Conservation (phyloP, 2,113 vertebrate genomes). For the Lutjanus erythropterus region DNA sequence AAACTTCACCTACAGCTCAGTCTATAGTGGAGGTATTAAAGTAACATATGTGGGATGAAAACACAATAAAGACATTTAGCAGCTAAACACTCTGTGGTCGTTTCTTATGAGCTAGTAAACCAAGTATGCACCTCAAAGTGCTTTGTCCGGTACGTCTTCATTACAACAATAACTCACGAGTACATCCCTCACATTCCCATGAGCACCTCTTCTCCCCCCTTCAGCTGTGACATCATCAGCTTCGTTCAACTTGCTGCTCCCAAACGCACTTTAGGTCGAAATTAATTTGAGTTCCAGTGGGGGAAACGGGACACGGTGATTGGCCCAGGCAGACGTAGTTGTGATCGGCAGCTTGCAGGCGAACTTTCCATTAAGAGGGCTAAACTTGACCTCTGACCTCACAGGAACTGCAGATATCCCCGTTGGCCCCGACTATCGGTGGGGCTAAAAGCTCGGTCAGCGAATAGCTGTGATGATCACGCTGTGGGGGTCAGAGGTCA, state of each 20-base stretch:
- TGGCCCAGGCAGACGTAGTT: conserved; percentile 12
- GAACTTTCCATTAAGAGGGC: conserved; percentile 58
- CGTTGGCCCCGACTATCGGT: neutral
- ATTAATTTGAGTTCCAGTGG: conserved; percentile 48
- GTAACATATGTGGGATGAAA: conserved; percentile 27
- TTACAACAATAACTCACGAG: conserved; percentile 44
- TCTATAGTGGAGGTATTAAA: conserved; percentile 9
- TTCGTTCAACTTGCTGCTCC: conserved; percentile 36
- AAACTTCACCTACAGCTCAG: neutral
- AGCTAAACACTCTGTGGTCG: neutral
- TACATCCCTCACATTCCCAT: conserved; percentile 61
- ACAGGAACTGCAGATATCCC: conserved; percentile 56
- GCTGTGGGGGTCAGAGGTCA: conserved; percentile 32
- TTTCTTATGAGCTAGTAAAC: conserved; percentile 9
- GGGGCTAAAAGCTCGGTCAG: conserved; percentile 36
- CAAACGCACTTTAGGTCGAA: conserved; percentile 46
- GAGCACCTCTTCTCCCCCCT: conserved; percentile 45
- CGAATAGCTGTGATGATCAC: conserved; percentile 41
- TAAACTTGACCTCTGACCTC: conserved; percentile 62
- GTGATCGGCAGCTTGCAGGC: conserved; percentile 58
- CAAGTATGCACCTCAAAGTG: conserved; percentile 32
- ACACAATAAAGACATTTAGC: conserved; percentile 14
- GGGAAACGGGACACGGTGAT: neutral
- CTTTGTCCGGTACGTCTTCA: conserved; percentile 29
- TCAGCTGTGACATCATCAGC: conserved; percentile 61